Evolutionary conservation across 2,888 invertebrate genomes (phyloP).

Genomic region (Drosophila tanythrix): DNA sequence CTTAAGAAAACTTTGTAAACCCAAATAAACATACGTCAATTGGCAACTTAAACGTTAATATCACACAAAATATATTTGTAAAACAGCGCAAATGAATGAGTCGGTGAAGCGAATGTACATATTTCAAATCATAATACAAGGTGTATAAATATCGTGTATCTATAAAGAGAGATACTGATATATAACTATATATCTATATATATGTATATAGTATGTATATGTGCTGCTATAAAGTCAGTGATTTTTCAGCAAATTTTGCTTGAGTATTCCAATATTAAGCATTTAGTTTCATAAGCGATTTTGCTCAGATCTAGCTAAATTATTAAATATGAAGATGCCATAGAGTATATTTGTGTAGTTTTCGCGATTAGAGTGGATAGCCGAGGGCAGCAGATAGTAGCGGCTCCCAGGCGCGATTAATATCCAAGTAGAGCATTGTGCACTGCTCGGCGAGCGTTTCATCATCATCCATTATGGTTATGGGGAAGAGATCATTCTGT

Average conservation of each 20-base stretch:
- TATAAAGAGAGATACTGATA: conserved; percentile 26
- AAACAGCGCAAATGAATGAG: conserved; percentile 68
- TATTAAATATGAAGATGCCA: conserved; percentile 30
- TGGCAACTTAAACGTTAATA: conserved; percentile 72
- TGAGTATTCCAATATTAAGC: conserved; percentile 51
- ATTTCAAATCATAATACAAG: conserved; percentile 52
- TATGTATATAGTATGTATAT: conserved; percentile 4
- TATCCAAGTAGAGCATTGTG: conserved; percentile 83
- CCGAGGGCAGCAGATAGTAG: conserved; percentile 84
- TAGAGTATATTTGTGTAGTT: conserved; percentile 36
- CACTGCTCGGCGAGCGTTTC: conserved; percentile 84
- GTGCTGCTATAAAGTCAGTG: conserved; percentile 20
- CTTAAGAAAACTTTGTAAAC: conserved; percentile 27
- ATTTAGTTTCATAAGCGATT: conserved; percentile 27
- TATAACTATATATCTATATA: conserved; percentile 7
- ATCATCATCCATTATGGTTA: conserved; percentile 84
- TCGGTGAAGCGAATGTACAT: conserved; percentile 59
- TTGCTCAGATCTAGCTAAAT: conserved; percentile 38
- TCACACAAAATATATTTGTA: conserved; percentile 63
- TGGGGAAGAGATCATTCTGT: conserved; percentile 85
- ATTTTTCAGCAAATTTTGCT: conserved; percentile 41
- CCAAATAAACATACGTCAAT: conserved; percentile 32
- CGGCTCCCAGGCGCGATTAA: conserved; percentile 85
- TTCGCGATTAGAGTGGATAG: conserved; percentile 77
- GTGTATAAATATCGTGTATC: conserved; percentile 21